A percentile compares a stretch with the other conserved stretches of the same genome.
Evolutionary conservation across 2,113 vertebrate species (phyloP).

Genomic region (Ctenodactylus gundi): DNA sequence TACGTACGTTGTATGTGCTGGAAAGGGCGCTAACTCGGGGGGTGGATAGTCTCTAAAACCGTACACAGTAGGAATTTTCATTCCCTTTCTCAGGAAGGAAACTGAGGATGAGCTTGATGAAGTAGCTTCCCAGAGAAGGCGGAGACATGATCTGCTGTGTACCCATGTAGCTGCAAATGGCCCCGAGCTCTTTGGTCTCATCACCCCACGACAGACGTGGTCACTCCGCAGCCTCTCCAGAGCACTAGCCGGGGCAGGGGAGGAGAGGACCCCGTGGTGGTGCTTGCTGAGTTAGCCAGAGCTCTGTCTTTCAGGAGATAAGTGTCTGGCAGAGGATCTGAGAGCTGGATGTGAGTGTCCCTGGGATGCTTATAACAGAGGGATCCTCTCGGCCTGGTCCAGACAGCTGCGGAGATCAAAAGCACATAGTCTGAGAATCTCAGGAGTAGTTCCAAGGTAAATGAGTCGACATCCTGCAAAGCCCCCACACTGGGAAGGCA

Average conservation of each 20-base stretch:
- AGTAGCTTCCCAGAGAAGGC: neutral
- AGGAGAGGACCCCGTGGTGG: too few species aligned
- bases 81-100: neutral
- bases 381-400: neutral
- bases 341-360: neutral
- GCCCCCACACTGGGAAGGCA: neutral
- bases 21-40: too few species aligned
- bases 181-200: neutral
- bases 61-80: too few species aligned
- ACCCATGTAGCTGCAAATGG: neutral
- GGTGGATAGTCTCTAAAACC: too few species aligned
- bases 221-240: neutral
- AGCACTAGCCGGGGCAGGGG: neutral
- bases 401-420: neutral
- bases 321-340: neutral
- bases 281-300: neutral
- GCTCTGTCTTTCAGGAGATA: neutral
- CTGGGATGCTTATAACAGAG: neutral
- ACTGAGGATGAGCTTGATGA: neutral
- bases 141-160: neutral
- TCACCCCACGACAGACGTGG: neutral
- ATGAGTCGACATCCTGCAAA: neutral
- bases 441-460: neutral
- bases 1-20: rapidly evolving
- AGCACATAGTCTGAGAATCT: neutral